Percentiles rank a stretch among this genome's conserved stretches.
Conservation (phyloP, 2,113 vertebrate species). For the Phaethornis superciliosus region DNA sequence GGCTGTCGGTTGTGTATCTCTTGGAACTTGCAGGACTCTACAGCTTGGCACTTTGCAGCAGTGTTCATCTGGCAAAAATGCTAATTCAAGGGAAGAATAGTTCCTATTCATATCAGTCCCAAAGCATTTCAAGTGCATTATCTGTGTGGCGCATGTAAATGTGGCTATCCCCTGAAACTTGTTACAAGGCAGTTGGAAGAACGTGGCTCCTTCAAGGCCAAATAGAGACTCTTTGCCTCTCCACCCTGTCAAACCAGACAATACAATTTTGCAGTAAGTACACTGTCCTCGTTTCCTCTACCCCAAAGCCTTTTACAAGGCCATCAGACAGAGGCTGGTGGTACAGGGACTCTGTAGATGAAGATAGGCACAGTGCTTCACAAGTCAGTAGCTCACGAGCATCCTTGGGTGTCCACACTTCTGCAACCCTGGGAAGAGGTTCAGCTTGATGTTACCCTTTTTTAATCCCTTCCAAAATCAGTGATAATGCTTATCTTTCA, state of each 20-base stretch:
- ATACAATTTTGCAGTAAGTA: not conserved
- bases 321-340: not conserved
- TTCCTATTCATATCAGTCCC: slow-evolving; percentile 69
- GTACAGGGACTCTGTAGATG: not conserved
- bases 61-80: slow-evolving; percentile 71
- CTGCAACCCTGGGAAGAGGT: not conserved
- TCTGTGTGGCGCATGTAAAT: slow-evolving; percentile 62
- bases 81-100: slow-evolving; percentile 74
- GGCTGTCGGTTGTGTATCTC: slow-evolving; percentile 23
- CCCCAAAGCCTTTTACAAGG: not conserved
- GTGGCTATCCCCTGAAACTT: slow-evolving; percentile 26
- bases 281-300: fast-evolving
- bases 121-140: slow-evolving; percentile 61
- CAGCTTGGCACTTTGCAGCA: slow-evolving; percentile 54
- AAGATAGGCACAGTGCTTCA: not conserved
- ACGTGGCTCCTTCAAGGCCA: slow-evolving; percentile 26
- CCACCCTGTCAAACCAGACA: not conserved
- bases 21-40: slow-evolving; percentile 55
- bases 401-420: not conserved
- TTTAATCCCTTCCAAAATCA: not conserved
- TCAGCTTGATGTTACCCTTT: not conserved
- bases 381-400: fast-evolving
- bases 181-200: slow-evolving; percentile 20
- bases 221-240: not conserved
- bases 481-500: not conserved